These are phyloP conservation scores for Ceratoteleas bidentatus DNA, from an alignment of 1,140 invertebrate genomes.

Conservation along the genomic window DNA sequence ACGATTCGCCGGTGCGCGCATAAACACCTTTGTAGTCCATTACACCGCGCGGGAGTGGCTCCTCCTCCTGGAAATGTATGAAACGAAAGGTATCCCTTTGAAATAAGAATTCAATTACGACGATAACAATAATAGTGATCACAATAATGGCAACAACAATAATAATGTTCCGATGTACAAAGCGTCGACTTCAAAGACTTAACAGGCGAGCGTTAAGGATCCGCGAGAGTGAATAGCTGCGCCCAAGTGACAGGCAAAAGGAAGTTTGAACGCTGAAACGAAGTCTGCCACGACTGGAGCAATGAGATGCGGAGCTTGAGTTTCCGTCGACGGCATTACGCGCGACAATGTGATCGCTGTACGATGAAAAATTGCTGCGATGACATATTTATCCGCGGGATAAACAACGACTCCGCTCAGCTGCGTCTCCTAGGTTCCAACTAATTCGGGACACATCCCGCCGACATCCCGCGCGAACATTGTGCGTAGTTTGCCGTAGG, in stretches of 20 bases:
- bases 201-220: conserved; percentile 65
- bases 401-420: conserved; percentile 49
- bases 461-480: not conserved
- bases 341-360: conserved; percentile 76
- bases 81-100: conserved; percentile 63
- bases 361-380: conserved; percentile 73
- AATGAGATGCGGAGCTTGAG: conserved; percentile 55
- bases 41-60: conserved; percentile 22
- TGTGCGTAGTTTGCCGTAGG: not conserved
- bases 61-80: conserved; percentile 24
- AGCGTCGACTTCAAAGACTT: conserved; percentile 72
- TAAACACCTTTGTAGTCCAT: conserved; percentile 60
- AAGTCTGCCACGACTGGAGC: conserved; percentile 37
- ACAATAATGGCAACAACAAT: conserved; percentile 69
- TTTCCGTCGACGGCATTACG: conserved; percentile 76
- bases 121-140: conserved; percentile 72
- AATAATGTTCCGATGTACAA: conserved; percentile 69
- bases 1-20: conserved; percentile 22
- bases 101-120: conserved; percentile 76
- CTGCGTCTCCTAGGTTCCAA: conserved; percentile 14
- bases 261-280: conserved; percentile 41
- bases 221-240: conserved; percentile 62
- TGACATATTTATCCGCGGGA: conserved; percentile 72
- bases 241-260: conserved; percentile 43
- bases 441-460: conserved; percentile 20